Base-by-base conservation (phyloP, 1,140 invertebrate genomes). In the Drosophila pandora region DNA sequence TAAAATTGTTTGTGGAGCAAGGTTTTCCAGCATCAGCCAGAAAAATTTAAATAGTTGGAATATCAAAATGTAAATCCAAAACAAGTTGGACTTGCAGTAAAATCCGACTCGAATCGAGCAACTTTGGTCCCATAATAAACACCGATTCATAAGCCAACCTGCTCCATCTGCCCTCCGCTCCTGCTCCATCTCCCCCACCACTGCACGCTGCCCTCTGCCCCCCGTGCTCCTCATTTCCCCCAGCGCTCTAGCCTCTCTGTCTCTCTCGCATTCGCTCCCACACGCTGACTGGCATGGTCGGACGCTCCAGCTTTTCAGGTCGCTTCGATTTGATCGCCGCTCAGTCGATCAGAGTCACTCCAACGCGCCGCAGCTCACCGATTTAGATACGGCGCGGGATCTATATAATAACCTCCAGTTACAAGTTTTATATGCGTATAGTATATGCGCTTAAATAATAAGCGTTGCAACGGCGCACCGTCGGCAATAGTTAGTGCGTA, bases 281-380 rank as follows among this genome's bases (percentile, higher is more conserved):
- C 48, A 54, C 47, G 48, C 62, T 17, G n/a, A 0, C 39, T 17
- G n/a, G 0, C 39, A 6, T 3, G 10, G 5, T 28, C 9, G 34
- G 54, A 17, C 30, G 39, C 72, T 77, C 57, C 53, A 67, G 71
- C 67, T 64, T 52, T 65, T 61, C 73, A 54, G 60, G 60, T 62
- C 59, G 73, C 77, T 62, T 65, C 63, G 52, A 62, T 76, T 78
- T 74, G 77, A 88, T 82, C 70, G 75, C 63, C 75, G 82, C 90
- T 90, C 82, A 91, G 90, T 91, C 80, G 90, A 90, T 90, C 79
- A 71, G 70, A 84, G 87, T 79, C 79, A 69, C 75, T 91, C 75
- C 74, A 81, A 83, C 76, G 82, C 58, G 54, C 69, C 68, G 89
- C 64, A 74, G 69, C 76, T 77, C 68, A 64, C 13, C 53, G 58